A percentile compares a stretch with the other conserved stretches of the same genome.
phyloP scores from a whole-genome alignment of 30 jellyfish, hydroid and myxozoan genomes.

The Nemopilema nomurai region DNA sequence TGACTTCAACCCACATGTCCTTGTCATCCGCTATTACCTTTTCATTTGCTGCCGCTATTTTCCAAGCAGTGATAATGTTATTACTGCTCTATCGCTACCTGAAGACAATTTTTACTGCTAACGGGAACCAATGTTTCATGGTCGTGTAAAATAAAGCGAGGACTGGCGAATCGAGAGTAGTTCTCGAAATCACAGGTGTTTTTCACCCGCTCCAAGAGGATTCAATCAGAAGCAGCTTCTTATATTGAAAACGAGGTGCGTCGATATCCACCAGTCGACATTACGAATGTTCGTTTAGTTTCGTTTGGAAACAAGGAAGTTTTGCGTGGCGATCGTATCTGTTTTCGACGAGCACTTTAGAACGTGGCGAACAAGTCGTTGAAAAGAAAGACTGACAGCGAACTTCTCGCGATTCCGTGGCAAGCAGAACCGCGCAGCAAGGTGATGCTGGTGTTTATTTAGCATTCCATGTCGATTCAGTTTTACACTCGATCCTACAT shows the following conservation, averaged over 20 bases:
- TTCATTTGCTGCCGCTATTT: no score
- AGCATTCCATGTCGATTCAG: background rate
- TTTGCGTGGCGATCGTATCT: no score
- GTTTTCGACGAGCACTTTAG: no score
- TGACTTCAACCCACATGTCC: slow-evolving; percentile 9
- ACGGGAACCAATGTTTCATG: background rate
- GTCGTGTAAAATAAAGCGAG: background rate
- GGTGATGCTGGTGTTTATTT: background rate
- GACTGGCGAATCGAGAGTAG: background rate
- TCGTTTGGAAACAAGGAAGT: background rate
- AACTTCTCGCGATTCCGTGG: background rate
- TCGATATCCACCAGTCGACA: background rate
- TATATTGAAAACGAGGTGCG: background rate
- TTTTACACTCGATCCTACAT: background rate
- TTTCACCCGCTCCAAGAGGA: background rate
- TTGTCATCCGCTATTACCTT: background rate
- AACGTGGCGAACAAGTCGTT: no score
- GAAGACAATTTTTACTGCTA: no score
- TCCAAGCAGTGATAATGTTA: no score
- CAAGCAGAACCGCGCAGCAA: background rate
- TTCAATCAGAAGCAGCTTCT: background rate
- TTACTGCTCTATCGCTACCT: no score
- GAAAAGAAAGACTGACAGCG: background rate
- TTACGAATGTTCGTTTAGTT: background rate
- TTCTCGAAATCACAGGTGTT: background rate